A percentile compares a stretch with the other conserved stretches of the same genome.
Conservation (phyloP, 2,797 vertebrate species). For the Synanceia verrucosa region DNA sequence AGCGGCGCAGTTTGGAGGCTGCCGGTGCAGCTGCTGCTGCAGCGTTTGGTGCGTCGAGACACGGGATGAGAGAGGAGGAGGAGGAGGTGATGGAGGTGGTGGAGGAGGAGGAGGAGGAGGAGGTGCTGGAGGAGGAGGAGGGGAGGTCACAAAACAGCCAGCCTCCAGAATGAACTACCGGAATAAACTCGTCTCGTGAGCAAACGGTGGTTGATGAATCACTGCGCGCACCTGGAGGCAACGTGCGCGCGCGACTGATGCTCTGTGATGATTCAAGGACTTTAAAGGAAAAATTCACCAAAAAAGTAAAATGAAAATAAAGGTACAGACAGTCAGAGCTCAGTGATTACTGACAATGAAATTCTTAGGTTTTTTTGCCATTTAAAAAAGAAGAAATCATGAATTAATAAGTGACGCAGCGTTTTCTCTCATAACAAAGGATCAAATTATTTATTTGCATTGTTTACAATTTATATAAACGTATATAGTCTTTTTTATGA, state of each 20-base stretch:
- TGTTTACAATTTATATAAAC: too few species aligned
- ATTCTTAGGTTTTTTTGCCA: too few species aligned
- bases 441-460: too few species aligned
- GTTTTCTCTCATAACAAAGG: too few species aligned
- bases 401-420: too few species aligned
- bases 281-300: constrained; percentile 34
- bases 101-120: constrained; percentile 50
- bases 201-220: constrained; percentile 75
- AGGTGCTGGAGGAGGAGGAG: constrained; percentile 65
- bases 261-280: constrained; percentile 45
- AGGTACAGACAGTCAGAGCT: too few species aligned
- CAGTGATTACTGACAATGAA: too few species aligned
- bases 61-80: constrained; percentile 69
- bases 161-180: constrained; percentile 61
- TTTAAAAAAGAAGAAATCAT: too few species aligned
- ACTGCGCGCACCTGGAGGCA: constrained; percentile 60
- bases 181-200: constrained; percentile 60
- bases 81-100: neutral
- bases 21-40: constrained; percentile 74
- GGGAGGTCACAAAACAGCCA: constrained; percentile 68
- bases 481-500: too few species aligned
- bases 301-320: too few species aligned
- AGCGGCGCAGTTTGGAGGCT: constrained; percentile 74
- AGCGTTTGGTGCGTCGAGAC: constrained; percentile 74
- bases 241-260: constrained; percentile 39